Evolutionary conservation across 2,797 vertebrate species (phyloP).

Genomic region (Vultur gryphus): DNA sequence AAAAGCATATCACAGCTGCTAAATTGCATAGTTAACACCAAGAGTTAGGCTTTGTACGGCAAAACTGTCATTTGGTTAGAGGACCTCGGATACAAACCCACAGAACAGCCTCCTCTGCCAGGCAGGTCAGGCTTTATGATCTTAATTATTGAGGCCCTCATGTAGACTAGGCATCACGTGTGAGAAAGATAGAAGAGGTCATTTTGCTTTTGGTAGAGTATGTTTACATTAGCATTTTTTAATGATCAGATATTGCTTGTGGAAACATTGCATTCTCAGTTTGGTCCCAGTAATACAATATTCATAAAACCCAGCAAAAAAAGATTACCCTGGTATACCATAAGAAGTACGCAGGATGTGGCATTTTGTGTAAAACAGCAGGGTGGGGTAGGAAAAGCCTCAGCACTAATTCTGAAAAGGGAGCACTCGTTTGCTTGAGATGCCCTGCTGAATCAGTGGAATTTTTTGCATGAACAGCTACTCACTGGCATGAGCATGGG

Average conservation of each 20-base stretch:
- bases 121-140: not conserved
- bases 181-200: not conserved
- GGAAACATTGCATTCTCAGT: not conserved
- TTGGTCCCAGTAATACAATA: not conserved
- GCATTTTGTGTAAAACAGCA: not conserved
- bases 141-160: not conserved
- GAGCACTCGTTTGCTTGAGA: not conserved
- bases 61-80: not conserved
- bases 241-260: not conserved
- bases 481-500: not conserved
- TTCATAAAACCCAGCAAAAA: not conserved
- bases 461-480: not conserved
- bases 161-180: not conserved
- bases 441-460: not conserved
- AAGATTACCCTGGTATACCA: not conserved
- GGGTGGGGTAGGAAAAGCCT: not conserved
- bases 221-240: not conserved
- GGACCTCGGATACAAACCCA: not conserved
- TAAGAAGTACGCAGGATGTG: not conserved
- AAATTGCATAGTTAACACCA: not conserved
- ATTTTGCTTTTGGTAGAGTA: not conserved
- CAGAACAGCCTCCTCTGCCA: not conserved
- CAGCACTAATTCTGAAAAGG: not conserved
- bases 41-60: not conserved
- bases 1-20: not conserved